Conservation (phyloP, 2,797 vertebrate species). For the Molossus alvarezi region DNA sequence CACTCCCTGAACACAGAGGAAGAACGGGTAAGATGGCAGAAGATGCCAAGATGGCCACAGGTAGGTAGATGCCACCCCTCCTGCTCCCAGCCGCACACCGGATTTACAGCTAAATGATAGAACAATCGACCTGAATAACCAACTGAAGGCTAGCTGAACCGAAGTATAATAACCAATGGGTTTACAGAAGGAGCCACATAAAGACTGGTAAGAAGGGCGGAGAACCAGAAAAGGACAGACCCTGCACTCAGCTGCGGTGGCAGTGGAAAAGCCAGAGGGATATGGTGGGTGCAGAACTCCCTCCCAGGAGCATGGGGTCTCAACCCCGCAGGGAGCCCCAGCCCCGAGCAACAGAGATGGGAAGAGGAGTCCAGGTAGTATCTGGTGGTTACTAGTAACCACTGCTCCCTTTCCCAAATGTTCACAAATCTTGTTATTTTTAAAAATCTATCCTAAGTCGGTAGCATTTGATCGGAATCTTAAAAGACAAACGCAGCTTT, state of each 20-base stretch:
- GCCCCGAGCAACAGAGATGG: not conserved
- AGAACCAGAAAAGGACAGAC: not conserved
- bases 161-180: not conserved
- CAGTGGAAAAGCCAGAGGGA: not conserved
- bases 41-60: not conserved
- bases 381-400: not conserved
- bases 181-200: not conserved
- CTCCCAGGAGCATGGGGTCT: not conserved
- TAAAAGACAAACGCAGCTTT: constrained; percentile 39
- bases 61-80: not conserved
- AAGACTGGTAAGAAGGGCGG: not conserved
- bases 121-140: not conserved
- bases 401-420: not conserved
- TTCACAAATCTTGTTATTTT: not conserved
- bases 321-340: not conserved
- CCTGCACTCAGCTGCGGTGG: not conserved
- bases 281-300: not conserved
- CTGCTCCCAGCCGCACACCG: not conserved
- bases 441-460: not conserved
- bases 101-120: not conserved
- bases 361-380: not conserved
- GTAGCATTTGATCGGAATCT: constrained; percentile 46
- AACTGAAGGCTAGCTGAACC: not conserved
- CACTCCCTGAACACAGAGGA: not conserved
- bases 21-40: not conserved